Percentiles rank a stretch among this genome's conserved stretches.
Conservation (phyloP, 2,113 vertebrate species). For the Polyodon spathula region DNA sequence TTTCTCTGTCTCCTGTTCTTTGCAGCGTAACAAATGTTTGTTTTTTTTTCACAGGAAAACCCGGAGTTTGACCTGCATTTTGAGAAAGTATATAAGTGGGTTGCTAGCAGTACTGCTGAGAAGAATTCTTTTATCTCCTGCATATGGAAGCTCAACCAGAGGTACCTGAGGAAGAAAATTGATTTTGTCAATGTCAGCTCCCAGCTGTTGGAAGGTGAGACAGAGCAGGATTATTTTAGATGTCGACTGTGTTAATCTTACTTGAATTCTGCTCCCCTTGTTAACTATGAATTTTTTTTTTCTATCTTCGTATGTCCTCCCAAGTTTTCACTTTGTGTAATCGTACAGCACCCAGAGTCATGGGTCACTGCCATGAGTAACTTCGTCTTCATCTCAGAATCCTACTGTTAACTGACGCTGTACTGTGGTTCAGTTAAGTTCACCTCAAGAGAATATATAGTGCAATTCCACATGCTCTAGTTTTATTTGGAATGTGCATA, state of each 20-base stretch:
- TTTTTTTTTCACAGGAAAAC: slow-evolving; percentile 64
- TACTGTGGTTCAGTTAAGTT: no score
- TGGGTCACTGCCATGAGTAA: no score
- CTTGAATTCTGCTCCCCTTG: not conserved
- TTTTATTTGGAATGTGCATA: no score
- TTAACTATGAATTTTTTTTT: not conserved
- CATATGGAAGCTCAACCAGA: slow-evolving; percentile 79
- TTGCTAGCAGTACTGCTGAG: slow-evolving; percentile 67
- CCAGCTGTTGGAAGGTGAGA: slow-evolving; percentile 90
- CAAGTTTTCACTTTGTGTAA: no score
- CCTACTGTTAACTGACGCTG: no score
- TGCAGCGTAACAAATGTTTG: no score
- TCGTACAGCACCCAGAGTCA: no score
- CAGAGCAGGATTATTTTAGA: not conserved
- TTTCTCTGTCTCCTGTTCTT: not conserved
- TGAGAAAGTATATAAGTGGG: slow-evolving; percentile 72
- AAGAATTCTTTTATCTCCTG: slow-evolving; percentile 71
- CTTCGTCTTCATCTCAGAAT: no score
- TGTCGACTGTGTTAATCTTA: not conserved
- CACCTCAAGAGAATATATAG: no score
- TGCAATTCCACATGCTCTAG: no score
- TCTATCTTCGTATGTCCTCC: no score
- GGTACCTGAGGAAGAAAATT: slow-evolving; percentile 93
- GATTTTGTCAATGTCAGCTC: slow-evolving; percentile 94
- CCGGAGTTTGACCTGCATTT: slow-evolving; percentile 78